phyloP scores from a whole-genome alignment of 2,113 vertebrate species.

The Willisornis vidua region DNA sequence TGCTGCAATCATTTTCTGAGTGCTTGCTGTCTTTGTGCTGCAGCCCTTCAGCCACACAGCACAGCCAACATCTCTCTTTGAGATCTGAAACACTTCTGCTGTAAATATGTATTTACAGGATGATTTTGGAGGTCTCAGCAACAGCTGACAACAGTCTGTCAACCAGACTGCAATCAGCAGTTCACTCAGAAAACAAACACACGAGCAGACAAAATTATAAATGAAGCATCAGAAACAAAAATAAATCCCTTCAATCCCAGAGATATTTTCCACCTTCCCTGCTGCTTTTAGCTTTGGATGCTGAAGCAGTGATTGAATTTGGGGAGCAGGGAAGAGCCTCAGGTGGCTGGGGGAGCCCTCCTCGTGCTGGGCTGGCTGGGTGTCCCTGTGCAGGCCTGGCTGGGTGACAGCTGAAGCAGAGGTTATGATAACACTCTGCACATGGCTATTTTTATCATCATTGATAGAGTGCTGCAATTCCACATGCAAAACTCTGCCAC shows the following conservation, averaged over 20 bases:
- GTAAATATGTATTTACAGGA: not conserved
- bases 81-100: not conserved
- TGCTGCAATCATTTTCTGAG: not conserved
- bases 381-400: not conserved
- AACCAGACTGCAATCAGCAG: not conserved
- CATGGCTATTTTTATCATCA: slow-evolving; percentile 37
- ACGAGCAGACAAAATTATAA: not conserved
- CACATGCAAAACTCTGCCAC: not conserved
- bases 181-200: not conserved
- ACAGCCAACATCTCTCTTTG: not conserved
- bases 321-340: not conserved
- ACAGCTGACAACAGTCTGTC: not conserved
- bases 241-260: not conserved
- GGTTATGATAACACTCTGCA: slow-evolving; percentile 33
- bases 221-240: not conserved
- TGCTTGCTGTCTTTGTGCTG: fast-evolving
- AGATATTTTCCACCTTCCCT: not conserved
- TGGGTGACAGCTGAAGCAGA: slow-evolving; percentile 26
- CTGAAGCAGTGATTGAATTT: not conserved
- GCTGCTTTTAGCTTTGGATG: not conserved
- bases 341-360: not conserved
- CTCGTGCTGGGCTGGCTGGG: not conserved
- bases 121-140: not conserved
- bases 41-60: not conserved
- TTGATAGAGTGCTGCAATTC: not conserved